Base-by-base conservation (phyloP, 2,797 vertebrate species). In the Menidia menidia region DNA sequence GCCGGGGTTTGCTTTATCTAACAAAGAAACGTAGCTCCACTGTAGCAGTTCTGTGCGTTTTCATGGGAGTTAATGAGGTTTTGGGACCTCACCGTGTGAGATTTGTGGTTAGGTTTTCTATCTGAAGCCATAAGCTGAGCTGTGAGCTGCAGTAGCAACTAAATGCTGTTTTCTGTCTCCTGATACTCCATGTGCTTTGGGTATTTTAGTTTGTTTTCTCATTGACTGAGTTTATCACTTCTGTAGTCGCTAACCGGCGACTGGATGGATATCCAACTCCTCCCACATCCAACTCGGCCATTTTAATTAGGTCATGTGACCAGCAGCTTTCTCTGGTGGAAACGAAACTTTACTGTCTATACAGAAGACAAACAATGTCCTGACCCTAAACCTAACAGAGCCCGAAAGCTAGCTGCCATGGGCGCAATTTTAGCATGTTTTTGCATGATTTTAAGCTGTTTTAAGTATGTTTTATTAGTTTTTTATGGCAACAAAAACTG, bases 81-180 rank as follows among this genome's bases (percentile, higher is more conserved):
- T 54, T 53, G 60, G 54, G 5, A 66, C 76, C 30, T 61, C 44
- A 64, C 45, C 61, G 59, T 80, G 62, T 1, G 30, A 63, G 35
- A 39, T 65, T 12, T 53, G 14, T 39, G 43, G 75, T 78, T 64
- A 63, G 51, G 33, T 71, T 84, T 87, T 57, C 32, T 80, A 50
- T 77, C 71, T 78, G 44, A 89, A 89, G 87, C 89, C 88, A 85
- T 89, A 83, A 32, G 72, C 83, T 77, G 8, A 85, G 63, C 77
- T 83, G 69, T 78, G 77, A 85, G 15, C 65, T 59, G 64, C 81
- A 57, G 81, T 77, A 81, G 75, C 80, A 75, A 60, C 35, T 30
- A 10, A 67, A 68, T 45, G 11, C 66, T 78, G 77, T 58, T 45
- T 60, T 73, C 60, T 39, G 7, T 18, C 68, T 68, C 71, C 51